A percentile compares a stretch with the other conserved stretches of the same genome.
Conservation (phyloP, 2,113 vertebrate genomes). For the Periophthalmodon schlosseri region DNA sequence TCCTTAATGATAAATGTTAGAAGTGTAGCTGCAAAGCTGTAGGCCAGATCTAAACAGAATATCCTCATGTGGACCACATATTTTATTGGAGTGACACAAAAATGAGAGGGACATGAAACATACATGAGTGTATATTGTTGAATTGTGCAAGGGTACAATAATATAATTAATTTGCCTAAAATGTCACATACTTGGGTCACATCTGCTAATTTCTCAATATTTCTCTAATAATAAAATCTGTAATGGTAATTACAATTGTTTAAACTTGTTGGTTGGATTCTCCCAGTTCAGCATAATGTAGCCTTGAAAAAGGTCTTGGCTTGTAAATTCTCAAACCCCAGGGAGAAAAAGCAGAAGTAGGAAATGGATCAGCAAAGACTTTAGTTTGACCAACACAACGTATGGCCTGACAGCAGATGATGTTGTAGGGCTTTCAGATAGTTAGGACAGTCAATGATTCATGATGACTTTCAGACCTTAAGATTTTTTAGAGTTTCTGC, state of each 20-base stretch:
- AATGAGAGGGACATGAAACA: slow-evolving; percentile 62
- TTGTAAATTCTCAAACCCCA: slow-evolving; percentile 13
- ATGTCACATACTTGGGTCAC: background rate
- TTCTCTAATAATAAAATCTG: slow-evolving; percentile 21
- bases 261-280: background rate
- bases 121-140: slow-evolving; percentile 72
- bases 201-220: slow-evolving; percentile 56
- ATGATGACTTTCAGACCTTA: slow-evolving; percentile 84
- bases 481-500: slow-evolving; percentile 91
- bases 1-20: background rate
- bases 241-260: background rate
- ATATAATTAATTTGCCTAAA: slow-evolving; percentile 76
- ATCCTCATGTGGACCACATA: background rate
- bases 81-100: slow-evolving; percentile 18
- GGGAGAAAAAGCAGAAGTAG: slow-evolving; percentile 7
- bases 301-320: slow-evolving; percentile 15
- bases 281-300: background rate
- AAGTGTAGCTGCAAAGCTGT: slow-evolving; percentile 24
- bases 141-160: slow-evolving; percentile 81
- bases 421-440: background rate
- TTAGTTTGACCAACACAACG: slow-evolving; percentile 8
- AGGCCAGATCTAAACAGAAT: background rate
- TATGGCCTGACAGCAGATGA: slow-evolving; percentile 24
- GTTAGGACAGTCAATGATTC: slow-evolving; percentile 38
- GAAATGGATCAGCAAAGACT: slow-evolving; percentile 7